These are phyloP conservation scores for Danaus plexippus DNA, from an alignment of 1,140 invertebrate species.

Conservation along the genomic window DNA sequence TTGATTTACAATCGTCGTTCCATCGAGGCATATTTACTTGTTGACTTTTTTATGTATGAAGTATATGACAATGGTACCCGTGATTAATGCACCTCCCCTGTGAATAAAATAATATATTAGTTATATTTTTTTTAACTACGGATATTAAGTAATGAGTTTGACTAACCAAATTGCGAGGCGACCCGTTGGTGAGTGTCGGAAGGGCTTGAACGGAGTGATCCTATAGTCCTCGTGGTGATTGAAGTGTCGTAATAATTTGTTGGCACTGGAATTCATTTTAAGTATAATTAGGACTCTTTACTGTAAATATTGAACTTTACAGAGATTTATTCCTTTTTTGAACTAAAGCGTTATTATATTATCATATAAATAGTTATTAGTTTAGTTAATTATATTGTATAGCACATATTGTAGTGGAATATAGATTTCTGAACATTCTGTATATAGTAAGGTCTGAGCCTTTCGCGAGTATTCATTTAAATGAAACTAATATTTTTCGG, in stretches of 20 bases:
- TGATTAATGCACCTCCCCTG: constrained; percentile 63
- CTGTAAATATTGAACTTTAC: too few relatives aligned
- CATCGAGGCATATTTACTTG: constrained; percentile 8
- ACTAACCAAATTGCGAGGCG: constrained; percentile 64
- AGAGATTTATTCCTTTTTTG: too few relatives aligned
- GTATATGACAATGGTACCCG: constrained; percentile 51
- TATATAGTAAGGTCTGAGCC: too few relatives aligned
- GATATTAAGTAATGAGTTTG: constrained; percentile 1
- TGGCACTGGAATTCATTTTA: constrained; percentile 57
- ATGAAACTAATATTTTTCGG: too few relatives aligned
- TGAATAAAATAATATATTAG: constrained; percentile 25
- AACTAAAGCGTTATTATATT: too few relatives aligned
- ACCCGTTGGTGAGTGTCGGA: constrained; percentile 62
- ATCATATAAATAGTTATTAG: too few relatives aligned
- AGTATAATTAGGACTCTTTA: too few relatives aligned
- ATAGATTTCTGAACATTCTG: too few relatives aligned
- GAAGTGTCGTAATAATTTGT: constrained; percentile 68
- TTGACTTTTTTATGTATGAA: constrained; percentile 52
- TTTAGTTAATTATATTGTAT: too few relatives aligned
- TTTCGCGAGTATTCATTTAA: too few relatives aligned
- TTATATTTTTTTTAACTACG: background rate
- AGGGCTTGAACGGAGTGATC: constrained; percentile 60
- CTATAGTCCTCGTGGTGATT: constrained; percentile 60
- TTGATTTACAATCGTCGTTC: too few relatives aligned
- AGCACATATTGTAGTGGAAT: too few relatives aligned